These are phyloP conservation scores for Cryptotis parvus DNA, from an alignment of 2,113 vertebrate species.

Conservation along the genomic window DNA sequence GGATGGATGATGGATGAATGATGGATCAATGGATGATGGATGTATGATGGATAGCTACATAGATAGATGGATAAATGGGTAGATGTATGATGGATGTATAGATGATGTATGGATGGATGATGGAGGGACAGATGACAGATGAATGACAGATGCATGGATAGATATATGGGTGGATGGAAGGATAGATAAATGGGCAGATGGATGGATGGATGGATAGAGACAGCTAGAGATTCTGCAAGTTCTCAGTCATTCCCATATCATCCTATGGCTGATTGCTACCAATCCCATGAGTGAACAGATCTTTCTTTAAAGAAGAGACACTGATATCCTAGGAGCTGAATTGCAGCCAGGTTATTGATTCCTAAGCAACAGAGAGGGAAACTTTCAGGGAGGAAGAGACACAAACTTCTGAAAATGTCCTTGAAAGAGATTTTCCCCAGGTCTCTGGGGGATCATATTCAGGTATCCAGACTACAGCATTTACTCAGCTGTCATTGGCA, in stretches of 20 bases:
- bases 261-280: neutral
- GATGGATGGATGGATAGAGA: neutral
- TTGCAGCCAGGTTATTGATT: neutral
- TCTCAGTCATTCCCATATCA: neutral
- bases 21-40: neutral
- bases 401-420: slow-evolving; percentile 47
- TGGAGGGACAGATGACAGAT: too few relatives aligned
- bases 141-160: neutral
- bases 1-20: neutral
- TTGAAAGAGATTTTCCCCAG: slow-evolving; percentile 60
- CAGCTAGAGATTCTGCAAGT: neutral
- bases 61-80: neutral
- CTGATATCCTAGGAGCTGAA: neutral
- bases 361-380: neutral
- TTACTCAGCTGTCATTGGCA: slow-evolving; percentile 45
- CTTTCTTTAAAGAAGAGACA: slow-evolving; percentile 2
- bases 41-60: neutral
- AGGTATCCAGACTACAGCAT: neutral
- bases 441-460: slow-evolving; percentile 49
- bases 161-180: neutral
- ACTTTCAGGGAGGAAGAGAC: neutral
- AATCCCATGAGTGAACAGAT: neutral
- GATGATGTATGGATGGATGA: too few relatives aligned
- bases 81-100: too few relatives aligned
- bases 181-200: neutral